Percentiles rank a stretch among this genome's conserved stretches.
phyloP scores from a whole-genome alignment of 2,797 vertebrate genomes.

The Pygocentrus nattereri region DNA sequence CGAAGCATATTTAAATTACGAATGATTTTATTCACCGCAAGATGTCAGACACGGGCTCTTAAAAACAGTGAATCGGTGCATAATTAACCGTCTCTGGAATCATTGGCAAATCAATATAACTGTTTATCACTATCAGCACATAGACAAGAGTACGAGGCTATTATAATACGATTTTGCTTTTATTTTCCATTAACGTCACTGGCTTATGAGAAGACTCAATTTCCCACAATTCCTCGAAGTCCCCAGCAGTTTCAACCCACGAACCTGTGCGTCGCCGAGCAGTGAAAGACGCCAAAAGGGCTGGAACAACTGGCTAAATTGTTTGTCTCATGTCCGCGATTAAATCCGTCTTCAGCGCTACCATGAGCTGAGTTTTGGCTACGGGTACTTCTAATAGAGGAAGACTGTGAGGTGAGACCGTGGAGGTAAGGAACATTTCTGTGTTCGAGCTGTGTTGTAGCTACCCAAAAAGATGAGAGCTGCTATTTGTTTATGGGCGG shows the following conservation, averaged over 20 bases:
- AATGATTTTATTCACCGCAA: background rate
- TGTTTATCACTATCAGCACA: background rate
- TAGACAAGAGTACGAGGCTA: background rate
- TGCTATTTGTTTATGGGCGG: background rate
- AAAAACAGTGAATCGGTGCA: background rate
- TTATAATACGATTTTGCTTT: no score
- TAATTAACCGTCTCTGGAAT: no score
- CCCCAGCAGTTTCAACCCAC: constrained; percentile 25
- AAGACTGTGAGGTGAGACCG: constrained; percentile 48
- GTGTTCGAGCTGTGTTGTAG: background rate
- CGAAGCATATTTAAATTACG: background rate
- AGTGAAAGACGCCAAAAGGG: constrained; percentile 9
- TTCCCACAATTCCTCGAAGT: constrained; percentile 55
- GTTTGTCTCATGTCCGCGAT: constrained; percentile 10
- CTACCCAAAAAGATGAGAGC: background rate
- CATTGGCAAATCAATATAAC: no score
- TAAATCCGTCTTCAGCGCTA: background rate
- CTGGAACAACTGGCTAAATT: constrained; percentile 12
- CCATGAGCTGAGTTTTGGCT: constrained; percentile 48
- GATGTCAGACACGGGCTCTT: background rate
- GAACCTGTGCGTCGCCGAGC: background rate
- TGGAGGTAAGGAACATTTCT: background rate
- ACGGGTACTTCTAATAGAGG: constrained; percentile 3
- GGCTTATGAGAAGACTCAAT: background rate
- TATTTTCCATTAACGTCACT: background rate